These are phyloP conservation scores for Neostethus bicornis DNA, from an alignment of 2,797 vertebrate genomes.

Conservation along the genomic window DNA sequence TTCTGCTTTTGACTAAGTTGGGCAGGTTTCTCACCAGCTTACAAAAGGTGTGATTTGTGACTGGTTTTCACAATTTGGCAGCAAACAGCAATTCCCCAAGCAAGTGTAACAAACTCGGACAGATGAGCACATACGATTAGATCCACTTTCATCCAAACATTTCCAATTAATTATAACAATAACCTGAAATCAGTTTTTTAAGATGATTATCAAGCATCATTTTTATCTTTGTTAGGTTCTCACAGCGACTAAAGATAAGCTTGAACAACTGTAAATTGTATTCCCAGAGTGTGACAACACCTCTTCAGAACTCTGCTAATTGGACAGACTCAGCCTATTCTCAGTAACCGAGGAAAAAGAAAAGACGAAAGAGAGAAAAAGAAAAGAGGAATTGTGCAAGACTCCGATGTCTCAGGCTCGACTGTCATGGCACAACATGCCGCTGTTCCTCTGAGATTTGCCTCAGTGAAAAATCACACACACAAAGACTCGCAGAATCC, in stretches of 20 bases:
- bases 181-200: conserved; percentile 31
- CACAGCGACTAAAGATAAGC: conserved; percentile 54
- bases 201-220: conserved; percentile 54
- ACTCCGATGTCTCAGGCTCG: conserved; percentile 58
- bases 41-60: conserved; percentile 53
- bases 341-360: conserved; percentile 44
- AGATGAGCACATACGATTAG: conserved; percentile 59
- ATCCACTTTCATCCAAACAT: conserved; percentile 52
- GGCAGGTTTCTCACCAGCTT: conserved; percentile 51
- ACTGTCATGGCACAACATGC: conserved; percentile 66
- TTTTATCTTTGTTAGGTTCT: conserved; percentile 47
- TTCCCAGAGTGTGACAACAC: conserved; percentile 70
- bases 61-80: conserved; percentile 54
- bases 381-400: conserved; percentile 61
- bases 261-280: conserved; percentile 72
- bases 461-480: conserved; percentile 60
- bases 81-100: conserved; percentile 42
- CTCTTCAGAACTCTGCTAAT: conserved; percentile 73
- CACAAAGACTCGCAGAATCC: conserved; percentile 69
- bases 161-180: conserved; percentile 49
- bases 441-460: conserved; percentile 70
- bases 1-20: conserved; percentile 45
- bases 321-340: conserved; percentile 67
- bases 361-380: conserved; percentile 41
- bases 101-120: conserved; percentile 57